Base-by-base conservation (phyloP, 2,113 vertebrate species). In the Anhinga anhinga region DNA sequence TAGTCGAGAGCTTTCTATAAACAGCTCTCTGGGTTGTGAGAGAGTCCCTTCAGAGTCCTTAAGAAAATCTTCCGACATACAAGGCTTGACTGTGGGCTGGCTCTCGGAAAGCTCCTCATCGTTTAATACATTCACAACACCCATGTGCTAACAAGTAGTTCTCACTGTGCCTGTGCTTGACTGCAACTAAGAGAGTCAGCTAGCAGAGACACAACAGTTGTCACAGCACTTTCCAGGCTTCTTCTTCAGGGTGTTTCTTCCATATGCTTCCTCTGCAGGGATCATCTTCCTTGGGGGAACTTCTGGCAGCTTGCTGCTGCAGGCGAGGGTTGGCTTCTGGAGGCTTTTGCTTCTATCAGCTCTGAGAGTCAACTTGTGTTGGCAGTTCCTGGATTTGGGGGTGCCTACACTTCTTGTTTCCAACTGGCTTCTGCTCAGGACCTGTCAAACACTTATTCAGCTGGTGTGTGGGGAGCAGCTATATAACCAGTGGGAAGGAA, bases 201-300 rank as follows among this genome's bases (percentile, higher is more conserved):
- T 82, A 94, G 85, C 74, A 91, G 92, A 95, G 77, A 70, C 66
- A 5, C 40, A 86, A 74, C 84, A 76, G 85, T 88, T 92, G 90
- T 94, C 88, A 92, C 66, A 80, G 88, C 61, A 82, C 88, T 61
- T 93, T 61, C 61, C 20, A 79, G 74, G 38, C 82, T 92, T 3
- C 61, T 58, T 86, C 94, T 89, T 78, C 15, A 65, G 84, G 85
- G 90, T 90, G 87, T 91, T 94, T 95, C 65, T 90, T 87, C 90
- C 90, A 79, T 91, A 82, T 94, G 92, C 34, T 90, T 8, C 86
- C 78, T 81, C 73, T 52, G 5, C 29, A 82, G 56, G 70, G 70
- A 71, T 82, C 34, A 4, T 82, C 76, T 62, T 95, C 53, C 44
- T 32, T n/a, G 29, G 40, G 29, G 82, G n/a, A 93, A 22, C 56